Conservation (phyloP, 2,797 vertebrate species). For the Clarias fuscus region DNA sequence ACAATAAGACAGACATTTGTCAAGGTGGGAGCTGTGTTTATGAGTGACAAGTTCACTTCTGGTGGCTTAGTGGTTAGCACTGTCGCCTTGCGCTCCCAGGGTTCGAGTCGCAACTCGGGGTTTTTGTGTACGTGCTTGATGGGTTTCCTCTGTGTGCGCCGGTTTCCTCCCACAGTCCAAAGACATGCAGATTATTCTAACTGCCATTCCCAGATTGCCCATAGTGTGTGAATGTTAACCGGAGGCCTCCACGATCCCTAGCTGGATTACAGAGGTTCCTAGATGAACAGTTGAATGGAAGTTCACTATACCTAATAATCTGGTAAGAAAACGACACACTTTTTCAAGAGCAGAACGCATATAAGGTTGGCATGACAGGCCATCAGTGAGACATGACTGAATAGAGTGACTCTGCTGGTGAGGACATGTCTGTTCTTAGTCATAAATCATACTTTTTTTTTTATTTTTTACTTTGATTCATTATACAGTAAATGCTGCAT, state of each 20-base stretch:
- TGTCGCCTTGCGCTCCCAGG: too few species aligned
- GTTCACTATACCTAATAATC: neutral
- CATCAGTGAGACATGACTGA: conserved; percentile 37
- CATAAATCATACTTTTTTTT: conserved; percentile 29
- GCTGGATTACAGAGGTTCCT: too few species aligned
- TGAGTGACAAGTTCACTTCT: neutral
- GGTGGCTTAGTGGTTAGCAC: too few species aligned
- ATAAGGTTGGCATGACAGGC: conserved; percentile 13
- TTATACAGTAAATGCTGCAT: conserved; percentile 12
- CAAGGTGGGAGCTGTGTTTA: neutral
- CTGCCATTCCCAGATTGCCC: too few species aligned
- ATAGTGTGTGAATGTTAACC: too few species aligned
- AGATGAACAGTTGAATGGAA: too few species aligned
- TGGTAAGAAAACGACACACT: neutral
- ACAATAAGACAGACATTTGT: neutral
- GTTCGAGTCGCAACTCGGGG: too few species aligned
- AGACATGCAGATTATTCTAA: too few species aligned
- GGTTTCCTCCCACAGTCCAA: too few species aligned
- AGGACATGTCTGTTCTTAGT: conserved; percentile 39
- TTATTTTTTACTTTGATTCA: conserved; percentile 18
- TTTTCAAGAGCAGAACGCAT: neutral
- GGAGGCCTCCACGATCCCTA: too few species aligned
- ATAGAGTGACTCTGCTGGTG: conserved; percentile 15
- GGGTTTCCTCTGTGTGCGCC: too few species aligned
- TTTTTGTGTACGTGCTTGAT: too few species aligned